phyloP scores from a whole-genome alignment of 2,113 vertebrate genomes.

The Hylia prasina region DNA sequence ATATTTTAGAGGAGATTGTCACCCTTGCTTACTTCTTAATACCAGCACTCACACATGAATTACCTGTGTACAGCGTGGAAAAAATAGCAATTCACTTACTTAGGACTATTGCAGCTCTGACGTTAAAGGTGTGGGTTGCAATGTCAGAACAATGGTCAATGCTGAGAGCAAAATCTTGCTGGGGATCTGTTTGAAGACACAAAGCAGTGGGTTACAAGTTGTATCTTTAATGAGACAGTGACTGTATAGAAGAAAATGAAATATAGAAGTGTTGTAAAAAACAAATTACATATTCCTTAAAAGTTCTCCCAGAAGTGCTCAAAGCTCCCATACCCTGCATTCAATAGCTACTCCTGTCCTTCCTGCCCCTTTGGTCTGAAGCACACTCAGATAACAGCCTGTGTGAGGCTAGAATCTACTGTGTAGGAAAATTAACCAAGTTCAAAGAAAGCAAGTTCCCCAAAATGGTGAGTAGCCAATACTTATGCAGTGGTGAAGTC shows the following conservation, averaged over 20 bases:
- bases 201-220: neutral
- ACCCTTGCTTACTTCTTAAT: neutral
- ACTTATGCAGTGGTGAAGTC: neutral
- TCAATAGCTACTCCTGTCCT: neutral
- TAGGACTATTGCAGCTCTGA: slow-evolving; percentile 58
- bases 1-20: neutral
- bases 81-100: slow-evolving; percentile 64
- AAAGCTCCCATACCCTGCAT: neutral
- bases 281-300: neutral
- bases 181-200: slow-evolving; percentile 61
- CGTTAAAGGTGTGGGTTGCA: neutral
- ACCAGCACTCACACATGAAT: neutral
- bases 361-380: neutral
- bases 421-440: neutral
- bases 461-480: neutral
- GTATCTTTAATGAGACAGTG: neutral
- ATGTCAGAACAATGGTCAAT: slow-evolving; percentile 60
- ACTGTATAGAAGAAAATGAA: neutral
- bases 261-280: neutral
- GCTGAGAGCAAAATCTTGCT: slow-evolving; percentile 72
- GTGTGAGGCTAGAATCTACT: neutral
- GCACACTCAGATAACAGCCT: neutral
- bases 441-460: neutral
- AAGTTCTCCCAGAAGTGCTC: neutral
- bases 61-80: accelerated